Percentiles rank a stretch among this genome's conserved stretches.
Evolutionary conservation across 1,140 invertebrate genomes (phyloP).

Genomic region (Eueides isabella): DNA sequence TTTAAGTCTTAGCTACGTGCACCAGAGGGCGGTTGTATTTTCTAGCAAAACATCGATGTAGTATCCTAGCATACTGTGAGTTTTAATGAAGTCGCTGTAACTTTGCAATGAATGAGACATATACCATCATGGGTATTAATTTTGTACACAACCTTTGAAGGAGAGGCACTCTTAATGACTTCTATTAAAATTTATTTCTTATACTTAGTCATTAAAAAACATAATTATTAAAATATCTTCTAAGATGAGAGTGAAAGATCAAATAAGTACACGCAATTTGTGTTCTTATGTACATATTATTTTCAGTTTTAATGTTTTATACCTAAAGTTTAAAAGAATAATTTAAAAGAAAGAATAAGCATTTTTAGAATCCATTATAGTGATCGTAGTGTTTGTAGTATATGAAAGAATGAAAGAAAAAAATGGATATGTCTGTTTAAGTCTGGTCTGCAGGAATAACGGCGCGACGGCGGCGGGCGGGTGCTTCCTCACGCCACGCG

Average conservation of each 20-base stretch:
- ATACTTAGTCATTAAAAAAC: not conserved
- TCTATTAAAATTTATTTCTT: not conserved
- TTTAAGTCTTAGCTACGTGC: not conserved
- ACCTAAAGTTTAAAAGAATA: too few species aligned
- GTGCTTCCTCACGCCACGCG: constrained; percentile 61
- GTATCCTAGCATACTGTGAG: constrained; percentile 15
- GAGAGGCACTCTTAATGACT: not conserved
- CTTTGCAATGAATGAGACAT: constrained; percentile 16
- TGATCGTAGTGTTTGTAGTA: not conserved
- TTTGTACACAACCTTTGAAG: constrained; percentile 13
- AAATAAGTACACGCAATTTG: too few species aligned
- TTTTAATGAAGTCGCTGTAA: not conserved
- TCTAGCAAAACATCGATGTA: constrained; percentile 21
- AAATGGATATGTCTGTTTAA: constrained; percentile 24
- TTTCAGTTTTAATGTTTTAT: not conserved
- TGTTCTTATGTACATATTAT: not conserved
- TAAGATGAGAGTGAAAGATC: too few species aligned
- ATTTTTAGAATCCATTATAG: not conserved
- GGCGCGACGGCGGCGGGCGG: constrained; percentile 48
- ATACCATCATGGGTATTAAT: constrained; percentile 21
- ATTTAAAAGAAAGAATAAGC: too few species aligned
- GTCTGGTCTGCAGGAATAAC: constrained; percentile 33
- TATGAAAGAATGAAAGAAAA: constrained; percentile 15
- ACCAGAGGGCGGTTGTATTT: not conserved
- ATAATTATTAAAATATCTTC: too few species aligned